A percentile compares a stretch with the other conserved stretches of the same genome.
phyloP scores from a whole-genome alignment of 2,113 vertebrate genomes.

The Peromyscus maniculatus region DNA sequence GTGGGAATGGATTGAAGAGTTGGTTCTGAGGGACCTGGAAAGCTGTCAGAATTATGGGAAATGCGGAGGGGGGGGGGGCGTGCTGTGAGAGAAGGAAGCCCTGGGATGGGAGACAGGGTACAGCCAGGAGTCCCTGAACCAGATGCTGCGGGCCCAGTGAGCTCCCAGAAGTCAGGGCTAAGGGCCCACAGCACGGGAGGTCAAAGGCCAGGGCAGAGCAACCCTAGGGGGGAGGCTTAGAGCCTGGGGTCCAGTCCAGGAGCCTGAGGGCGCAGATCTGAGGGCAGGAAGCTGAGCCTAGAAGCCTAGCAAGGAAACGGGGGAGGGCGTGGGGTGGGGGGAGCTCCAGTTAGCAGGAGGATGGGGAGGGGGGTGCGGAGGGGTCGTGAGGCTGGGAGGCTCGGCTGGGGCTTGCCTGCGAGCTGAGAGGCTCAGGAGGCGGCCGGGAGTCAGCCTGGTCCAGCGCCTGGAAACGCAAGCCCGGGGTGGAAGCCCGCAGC shows the following conservation, averaged over 20 bases:
- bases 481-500: conserved; percentile 20
- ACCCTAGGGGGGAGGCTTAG: neutral
- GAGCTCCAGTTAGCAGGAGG: neutral
- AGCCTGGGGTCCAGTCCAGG: neutral
- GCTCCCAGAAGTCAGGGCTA: neutral
- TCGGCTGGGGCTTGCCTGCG: conserved; percentile 43
- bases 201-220: neutral
- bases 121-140: neutral
- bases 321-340: too few species aligned
- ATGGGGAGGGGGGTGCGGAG: neutral
- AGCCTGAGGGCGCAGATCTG: neutral
- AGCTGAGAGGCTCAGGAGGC: neutral
- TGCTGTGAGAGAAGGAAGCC: too few species aligned
- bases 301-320: neutral
- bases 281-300: neutral
- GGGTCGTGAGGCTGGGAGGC: neutral
- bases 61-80: neutral
- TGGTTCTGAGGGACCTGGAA: neutral
- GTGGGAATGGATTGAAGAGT: neutral
- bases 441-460: conserved; percentile 21
- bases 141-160: neutral
- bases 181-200: neutral
- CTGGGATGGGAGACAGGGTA: neutral
- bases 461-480: conserved; percentile 56
- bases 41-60: neutral